phyloP scores from a whole-genome alignment of 2,888 invertebrate genomes.

The Caenorhabditis sp. region DNA sequence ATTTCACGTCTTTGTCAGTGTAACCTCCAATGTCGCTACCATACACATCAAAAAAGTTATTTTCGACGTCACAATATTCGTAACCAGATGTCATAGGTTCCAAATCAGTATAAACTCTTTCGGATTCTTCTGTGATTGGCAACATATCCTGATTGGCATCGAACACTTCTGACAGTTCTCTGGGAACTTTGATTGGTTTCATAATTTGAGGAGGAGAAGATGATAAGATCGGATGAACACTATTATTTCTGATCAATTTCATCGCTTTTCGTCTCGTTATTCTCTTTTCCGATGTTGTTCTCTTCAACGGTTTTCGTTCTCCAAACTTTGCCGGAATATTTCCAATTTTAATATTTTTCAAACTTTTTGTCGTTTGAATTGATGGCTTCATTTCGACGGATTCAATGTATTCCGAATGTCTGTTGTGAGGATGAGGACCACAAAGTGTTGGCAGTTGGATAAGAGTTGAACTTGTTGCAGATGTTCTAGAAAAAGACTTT shows the following conservation, averaged over 20 bases:
- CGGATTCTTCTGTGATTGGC: not conserved
- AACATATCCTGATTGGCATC: no score
- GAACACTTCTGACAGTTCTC: no score
- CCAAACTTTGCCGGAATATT: no score
- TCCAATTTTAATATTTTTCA: not conserved
- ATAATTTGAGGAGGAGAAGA: no score
- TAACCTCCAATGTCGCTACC: no score
- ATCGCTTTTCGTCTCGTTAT: not conserved
- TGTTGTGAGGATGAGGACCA: not conserved
- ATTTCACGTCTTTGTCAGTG: no score
- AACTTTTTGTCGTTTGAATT: not conserved
- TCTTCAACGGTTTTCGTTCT: not conserved
- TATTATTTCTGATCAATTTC: not conserved
- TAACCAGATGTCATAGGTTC: not conserved
- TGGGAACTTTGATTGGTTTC: no score
- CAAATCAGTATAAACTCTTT: not conserved
- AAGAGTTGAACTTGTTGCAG: not conserved
- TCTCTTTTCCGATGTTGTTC: not conserved
- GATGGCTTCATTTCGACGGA: not conserved
- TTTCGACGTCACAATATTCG: not conserved
- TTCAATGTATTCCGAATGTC: not conserved
- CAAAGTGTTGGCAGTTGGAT: not conserved
- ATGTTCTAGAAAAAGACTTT: not conserved
- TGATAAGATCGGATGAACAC: no score
- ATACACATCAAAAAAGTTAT: not conserved